Evolutionary conservation across 2,797 vertebrate species (phyloP).

Genomic region (Xyrichtys novacula): DNA sequence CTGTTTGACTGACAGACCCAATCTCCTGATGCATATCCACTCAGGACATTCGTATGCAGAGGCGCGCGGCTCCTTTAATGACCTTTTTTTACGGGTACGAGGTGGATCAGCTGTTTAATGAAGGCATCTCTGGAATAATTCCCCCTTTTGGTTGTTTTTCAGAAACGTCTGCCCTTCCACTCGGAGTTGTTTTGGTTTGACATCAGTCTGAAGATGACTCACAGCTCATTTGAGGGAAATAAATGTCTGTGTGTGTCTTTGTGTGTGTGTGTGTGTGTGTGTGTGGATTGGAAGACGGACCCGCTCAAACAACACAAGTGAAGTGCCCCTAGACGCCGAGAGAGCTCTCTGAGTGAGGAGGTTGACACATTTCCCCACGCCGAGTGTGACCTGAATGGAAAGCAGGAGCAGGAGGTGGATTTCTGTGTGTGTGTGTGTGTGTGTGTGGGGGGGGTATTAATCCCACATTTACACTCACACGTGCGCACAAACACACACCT

Average conservation of each 20-base stretch:
- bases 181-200: slow-evolving; percentile 24
- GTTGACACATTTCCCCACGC: slow-evolving; percentile 50
- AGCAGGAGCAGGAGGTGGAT: slow-evolving; percentile 78
- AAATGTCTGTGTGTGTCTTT: background rate
- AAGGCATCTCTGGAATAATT: slow-evolving; percentile 2
- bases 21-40: no score
- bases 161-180: slow-evolving; percentile 11
- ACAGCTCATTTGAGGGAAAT: slow-evolving; percentile 40
- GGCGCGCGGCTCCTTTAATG: background rate
- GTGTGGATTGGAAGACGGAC: slow-evolving; percentile 21
- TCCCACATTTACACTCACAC: slow-evolving; percentile 44
- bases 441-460: slow-evolving; percentile 44
- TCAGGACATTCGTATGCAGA: no score
- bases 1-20: no score
- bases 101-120: background rate
- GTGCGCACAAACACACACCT: slow-evolving; percentile 34
- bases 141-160: slow-evolving; percentile 8
- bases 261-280: slow-evolving; percentile 15
- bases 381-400: slow-evolving; percentile 60
- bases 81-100: background rate
- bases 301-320: slow-evolving; percentile 56
- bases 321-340: slow-evolving; percentile 62
- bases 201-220: slow-evolving; percentile 34
- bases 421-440: slow-evolving; percentile 21
- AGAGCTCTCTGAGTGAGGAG: slow-evolving; percentile 48